These are phyloP conservation scores for Takifugu bimaculatus DNA, from an alignment of 2,113 vertebrate species.

Conservation along the genomic window DNA sequence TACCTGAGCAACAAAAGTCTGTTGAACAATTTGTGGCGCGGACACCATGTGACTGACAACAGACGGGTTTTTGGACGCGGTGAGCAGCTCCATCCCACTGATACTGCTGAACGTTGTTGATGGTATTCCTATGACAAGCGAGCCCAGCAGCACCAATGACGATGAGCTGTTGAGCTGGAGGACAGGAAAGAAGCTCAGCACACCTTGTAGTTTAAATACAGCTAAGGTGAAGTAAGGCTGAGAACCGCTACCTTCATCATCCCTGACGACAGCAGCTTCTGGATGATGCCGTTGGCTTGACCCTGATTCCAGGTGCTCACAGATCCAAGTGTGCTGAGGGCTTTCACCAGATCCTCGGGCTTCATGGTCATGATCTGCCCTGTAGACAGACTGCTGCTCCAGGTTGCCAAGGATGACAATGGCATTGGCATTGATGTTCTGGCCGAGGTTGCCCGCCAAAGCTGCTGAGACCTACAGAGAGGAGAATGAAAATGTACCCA, in stretches of 20 bases:
- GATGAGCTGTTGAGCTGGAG: constrained; percentile 43
- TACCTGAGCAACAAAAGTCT: constrained; percentile 66
- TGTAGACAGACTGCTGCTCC: constrained; percentile 42
- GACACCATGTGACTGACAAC: constrained; percentile 44
- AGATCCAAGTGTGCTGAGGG: constrained; percentile 33
- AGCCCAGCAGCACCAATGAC: constrained; percentile 48
- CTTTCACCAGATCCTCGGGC: neutral
- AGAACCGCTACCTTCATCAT: constrained; percentile 50
- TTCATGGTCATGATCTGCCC: constrained; percentile 42
- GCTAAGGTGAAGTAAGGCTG: neutral
- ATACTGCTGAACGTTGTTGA: constrained; percentile 21
- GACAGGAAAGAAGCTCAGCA: neutral
- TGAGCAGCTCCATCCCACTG: constrained; percentile 25
- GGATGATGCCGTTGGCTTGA: constrained; percentile 60
- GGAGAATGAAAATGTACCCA: too few relatives aligned
- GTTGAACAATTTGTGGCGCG: constrained; percentile 38
- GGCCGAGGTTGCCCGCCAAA: constrained; percentile 50
- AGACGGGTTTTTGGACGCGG: constrained; percentile 5
- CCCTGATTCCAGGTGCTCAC: constrained; percentile 61
- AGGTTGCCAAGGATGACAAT: constrained; percentile 55
- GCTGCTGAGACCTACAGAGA: constrained; percentile 58
- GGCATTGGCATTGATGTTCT: neutral
- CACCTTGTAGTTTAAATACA: neutral
- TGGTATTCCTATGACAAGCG: constrained; percentile 60
- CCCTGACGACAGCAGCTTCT: constrained; percentile 41